Evolutionary conservation across 2,797 vertebrate genomes (phyloP).

Genomic region (Aselliscus stoliczkanus): DNA sequence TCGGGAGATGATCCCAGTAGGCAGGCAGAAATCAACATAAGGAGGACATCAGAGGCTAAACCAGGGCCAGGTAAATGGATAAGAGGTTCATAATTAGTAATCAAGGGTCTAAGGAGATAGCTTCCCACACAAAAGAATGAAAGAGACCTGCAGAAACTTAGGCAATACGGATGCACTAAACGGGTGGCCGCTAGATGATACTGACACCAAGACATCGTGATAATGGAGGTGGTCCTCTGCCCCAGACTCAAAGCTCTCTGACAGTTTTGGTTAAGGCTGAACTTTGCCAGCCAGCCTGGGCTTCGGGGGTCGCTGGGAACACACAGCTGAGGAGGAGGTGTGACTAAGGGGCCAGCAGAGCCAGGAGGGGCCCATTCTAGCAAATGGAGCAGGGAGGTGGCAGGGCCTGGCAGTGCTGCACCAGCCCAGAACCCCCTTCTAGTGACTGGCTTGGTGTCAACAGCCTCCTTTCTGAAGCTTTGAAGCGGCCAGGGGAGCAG

Average conservation of each 20-base stretch:
- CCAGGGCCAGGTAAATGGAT: neutral
- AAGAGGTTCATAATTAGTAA: neutral
- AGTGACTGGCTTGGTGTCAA: neutral
- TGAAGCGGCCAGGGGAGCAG: neutral
- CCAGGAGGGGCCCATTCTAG: no score
- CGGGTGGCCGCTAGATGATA: fast-evolving
- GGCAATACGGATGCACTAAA: neutral
- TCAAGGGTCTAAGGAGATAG: neutral
- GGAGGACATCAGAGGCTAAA: neutral
- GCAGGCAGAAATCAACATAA: neutral
- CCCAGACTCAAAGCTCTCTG: neutral
- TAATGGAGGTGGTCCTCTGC: neutral
- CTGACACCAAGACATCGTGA: fast-evolving
- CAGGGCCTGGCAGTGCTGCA: neutral
- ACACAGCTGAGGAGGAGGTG: neutral
- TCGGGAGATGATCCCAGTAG: neutral
- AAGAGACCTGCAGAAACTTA: neutral
- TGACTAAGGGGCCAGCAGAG: neutral
- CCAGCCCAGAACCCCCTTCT: neutral
- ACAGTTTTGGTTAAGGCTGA: neutral
- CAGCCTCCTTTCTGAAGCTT: neutral
- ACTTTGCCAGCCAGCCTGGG: neutral
- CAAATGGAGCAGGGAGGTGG: neutral
- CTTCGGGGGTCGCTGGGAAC: neutral
- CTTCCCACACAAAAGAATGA: neutral